These are phyloP conservation scores for Andrena praecox DNA, from an alignment of 2,888 invertebrate genomes.

Conservation along the genomic window DNA sequence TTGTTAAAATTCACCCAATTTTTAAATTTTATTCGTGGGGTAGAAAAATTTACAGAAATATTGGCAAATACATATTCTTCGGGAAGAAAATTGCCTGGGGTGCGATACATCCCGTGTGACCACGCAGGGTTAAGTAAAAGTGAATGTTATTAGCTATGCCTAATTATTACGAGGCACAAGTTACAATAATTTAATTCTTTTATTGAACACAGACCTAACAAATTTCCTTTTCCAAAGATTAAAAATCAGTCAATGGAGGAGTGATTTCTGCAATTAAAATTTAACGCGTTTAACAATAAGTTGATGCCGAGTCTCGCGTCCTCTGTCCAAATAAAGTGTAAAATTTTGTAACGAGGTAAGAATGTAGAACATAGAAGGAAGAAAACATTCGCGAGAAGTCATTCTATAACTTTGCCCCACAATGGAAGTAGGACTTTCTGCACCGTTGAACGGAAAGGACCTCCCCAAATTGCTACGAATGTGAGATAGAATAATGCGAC, in stretches of 20 bases:
- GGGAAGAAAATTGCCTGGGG: no score
- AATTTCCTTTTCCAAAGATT: neutral
- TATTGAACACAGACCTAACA: neutral
- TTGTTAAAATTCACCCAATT: no score
- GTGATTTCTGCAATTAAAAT: neutral
- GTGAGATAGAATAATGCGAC: conserved; percentile 54
- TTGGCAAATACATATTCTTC: no score
- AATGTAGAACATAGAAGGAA: conserved; percentile 27
- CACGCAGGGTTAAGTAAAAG: no score
- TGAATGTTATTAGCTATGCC: no score
- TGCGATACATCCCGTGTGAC: no score
- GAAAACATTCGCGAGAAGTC: conserved; percentile 57
- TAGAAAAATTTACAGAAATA: no score
- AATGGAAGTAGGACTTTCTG: conserved; percentile 60
- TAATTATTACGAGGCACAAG: no score
- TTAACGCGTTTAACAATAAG: conserved; percentile 1
- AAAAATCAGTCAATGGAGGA: neutral
- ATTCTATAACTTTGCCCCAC: conserved; percentile 56
- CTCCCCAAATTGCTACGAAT: conserved; percentile 55
- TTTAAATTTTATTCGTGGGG: no score
- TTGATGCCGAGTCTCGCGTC: neutral
- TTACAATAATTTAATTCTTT: no score
- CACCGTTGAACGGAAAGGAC: conserved; percentile 56
- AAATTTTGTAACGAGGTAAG: conserved; percentile 49
- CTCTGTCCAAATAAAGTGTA: conserved; percentile 12